Percentiles rank a stretch among this genome's conserved stretches.
phyloP scores from a whole-genome alignment of 2,113 vertebrate genomes.

The Gymnarchus niloticus region DNA sequence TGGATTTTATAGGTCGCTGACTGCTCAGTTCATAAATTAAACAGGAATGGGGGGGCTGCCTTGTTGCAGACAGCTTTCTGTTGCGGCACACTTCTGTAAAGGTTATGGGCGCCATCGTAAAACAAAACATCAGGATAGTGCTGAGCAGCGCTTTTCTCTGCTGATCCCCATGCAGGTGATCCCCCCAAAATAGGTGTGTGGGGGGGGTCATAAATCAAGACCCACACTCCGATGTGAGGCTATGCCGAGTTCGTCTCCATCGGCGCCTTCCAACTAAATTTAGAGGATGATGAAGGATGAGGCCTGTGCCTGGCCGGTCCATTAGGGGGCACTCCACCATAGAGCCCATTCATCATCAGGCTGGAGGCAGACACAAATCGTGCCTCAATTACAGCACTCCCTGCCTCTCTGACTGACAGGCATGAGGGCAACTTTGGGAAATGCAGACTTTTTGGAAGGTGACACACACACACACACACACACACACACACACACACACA shows the following conservation, averaged over 20 bases:
- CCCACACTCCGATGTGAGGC: constrained; percentile 14
- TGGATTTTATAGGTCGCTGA: not conserved
- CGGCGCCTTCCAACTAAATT: constrained; percentile 27
- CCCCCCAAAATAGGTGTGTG: constrained; percentile 49
- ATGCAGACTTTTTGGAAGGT: not conserved
- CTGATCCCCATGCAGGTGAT: constrained; percentile 39
- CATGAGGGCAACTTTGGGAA: not conserved
- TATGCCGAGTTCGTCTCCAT: constrained; percentile 41
- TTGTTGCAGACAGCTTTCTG: not conserved
- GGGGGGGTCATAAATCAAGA: constrained; percentile 46
- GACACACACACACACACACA: not conserved
- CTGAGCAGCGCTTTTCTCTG: constrained; percentile 16
- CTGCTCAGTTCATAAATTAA: constrained; percentile 12
- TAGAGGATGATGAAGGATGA: constrained; percentile 42
- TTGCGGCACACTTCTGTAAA: not conserved
- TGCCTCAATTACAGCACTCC: constrained; percentile 30
- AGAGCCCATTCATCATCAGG: constrained; percentile 35
- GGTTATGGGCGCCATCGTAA: constrained; percentile 13
- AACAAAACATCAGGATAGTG: constrained; percentile 5
- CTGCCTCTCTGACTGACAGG: not conserved
- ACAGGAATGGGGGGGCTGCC: not conserved
- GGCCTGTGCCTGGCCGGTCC: constrained; percentile 29
- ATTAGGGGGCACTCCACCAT: constrained; percentile 28
- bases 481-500: not conserved
- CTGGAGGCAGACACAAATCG: constrained; percentile 27